Conservation (phyloP, 2,888 invertebrate genomes). For the Pammene fasciana region DNA sequence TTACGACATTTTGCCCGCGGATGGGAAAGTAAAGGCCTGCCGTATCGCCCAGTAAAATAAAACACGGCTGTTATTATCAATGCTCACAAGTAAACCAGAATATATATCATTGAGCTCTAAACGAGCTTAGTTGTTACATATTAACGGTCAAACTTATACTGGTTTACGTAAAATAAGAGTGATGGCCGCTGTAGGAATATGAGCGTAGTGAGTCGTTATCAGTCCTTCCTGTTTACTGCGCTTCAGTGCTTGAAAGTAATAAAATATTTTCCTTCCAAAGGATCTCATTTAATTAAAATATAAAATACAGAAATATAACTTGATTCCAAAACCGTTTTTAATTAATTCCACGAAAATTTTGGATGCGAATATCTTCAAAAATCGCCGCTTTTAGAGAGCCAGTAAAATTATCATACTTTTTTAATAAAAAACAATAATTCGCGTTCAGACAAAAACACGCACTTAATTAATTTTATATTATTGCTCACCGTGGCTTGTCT, state of each 20-base stretch:
- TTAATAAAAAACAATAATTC: too few species aligned
- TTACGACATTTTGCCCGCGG: not conserved
- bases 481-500: too few species aligned
- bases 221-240: constrained; percentile 14
- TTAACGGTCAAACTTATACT: not conserved
- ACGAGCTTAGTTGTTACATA: not conserved
- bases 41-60: constrained; percentile 13
- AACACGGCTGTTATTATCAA: not conserved
- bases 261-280: not conserved
- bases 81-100: not conserved
- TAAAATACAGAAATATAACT: not conserved
- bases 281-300: constrained; percentile 15
- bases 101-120: not conserved
- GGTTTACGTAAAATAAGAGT: not conserved
- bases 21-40: not conserved
- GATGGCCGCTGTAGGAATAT: not conserved
- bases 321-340: not conserved
- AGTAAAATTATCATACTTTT: too few species aligned
- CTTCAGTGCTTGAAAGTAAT: constrained; percentile 11
- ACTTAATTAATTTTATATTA: too few species aligned
- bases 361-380: not conserved
- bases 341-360: not conserved
- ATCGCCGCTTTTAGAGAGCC: not conserved
- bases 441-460: too few species aligned
- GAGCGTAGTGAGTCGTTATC: constrained; percentile 16